Percentiles rank a stretch among this genome's conserved stretches.
phyloP scores from a whole-genome alignment of 2,113 vertebrate genomes.

The Lamprologus lemairii region DNA sequence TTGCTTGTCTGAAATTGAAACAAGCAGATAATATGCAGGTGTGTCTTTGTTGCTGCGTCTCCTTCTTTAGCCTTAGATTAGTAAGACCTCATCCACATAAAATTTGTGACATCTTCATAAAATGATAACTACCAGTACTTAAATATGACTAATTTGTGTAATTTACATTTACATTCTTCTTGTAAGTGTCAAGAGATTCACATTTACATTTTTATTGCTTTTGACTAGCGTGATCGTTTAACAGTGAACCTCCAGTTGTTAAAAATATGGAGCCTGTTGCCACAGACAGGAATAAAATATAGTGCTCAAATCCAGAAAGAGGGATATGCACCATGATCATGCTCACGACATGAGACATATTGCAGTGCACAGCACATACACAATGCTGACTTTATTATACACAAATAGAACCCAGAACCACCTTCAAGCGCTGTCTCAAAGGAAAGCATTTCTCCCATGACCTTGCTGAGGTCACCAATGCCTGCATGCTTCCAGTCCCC shows the following conservation, averaged over 20 bases:
- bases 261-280: neutral
- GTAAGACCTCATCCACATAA: neutral
- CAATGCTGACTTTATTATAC: constrained; percentile 30
- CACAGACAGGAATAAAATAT: neutral
- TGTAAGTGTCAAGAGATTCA: neutral
- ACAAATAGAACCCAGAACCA: constrained; percentile 23
- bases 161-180: neutral
- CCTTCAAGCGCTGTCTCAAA: neutral
- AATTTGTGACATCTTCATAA: neutral
- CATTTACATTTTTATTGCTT: neutral
- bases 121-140: neutral
- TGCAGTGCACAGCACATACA: neutral
- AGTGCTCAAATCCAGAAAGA: neutral
- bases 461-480: constrained; percentile 35
- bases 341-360: neutral
- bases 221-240: neutral
- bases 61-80: neutral
- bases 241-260: neutral
- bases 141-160: neutral
- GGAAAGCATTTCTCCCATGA: constrained; percentile 20
- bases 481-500: neutral
- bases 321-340: neutral
- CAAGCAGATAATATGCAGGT: neutral
- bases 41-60: neutral
- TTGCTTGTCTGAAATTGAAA: neutral